Conservation (phyloP, 2,888 invertebrate genomes). For the Torymus aiolomorphi region DNA sequence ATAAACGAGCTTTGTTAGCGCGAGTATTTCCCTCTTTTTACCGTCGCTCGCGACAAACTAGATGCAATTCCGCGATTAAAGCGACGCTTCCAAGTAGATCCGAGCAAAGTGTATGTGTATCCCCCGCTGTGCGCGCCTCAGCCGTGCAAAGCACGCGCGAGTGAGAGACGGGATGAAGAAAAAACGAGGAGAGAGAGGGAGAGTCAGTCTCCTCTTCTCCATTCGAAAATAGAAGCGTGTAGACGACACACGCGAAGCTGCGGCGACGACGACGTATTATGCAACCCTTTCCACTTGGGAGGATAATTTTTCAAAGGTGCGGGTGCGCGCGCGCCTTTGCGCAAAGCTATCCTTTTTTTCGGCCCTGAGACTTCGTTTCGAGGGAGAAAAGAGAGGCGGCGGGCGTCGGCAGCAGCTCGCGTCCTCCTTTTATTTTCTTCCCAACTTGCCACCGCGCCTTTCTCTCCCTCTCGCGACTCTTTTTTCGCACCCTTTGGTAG, state of each 20-base stretch:
- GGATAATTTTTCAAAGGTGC: conserved; percentile 73
- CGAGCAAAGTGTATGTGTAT: no score
- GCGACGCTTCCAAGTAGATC: no score
- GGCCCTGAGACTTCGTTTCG: conserved; percentile 25
- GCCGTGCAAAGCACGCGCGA: no score
- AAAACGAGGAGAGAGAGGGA: background rate
- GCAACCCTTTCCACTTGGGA: conserved; percentile 69
- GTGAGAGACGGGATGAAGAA: background rate
- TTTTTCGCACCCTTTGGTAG: conserved; percentile 2
- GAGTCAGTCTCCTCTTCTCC: conserved; percentile 12
- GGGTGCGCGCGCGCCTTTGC: no score
- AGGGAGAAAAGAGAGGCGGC: background rate
- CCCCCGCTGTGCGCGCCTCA: no score
- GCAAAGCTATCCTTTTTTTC: conserved; percentile 5
- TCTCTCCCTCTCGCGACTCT: background rate
- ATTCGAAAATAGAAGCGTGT: conserved; percentile 33
- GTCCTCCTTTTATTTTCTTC: conserved; percentile 31
- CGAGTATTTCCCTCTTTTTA: no score
- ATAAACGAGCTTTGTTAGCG: no score
- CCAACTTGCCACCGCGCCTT: background rate
- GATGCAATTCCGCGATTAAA: no score
- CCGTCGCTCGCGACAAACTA: no score
- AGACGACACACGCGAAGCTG: background rate
- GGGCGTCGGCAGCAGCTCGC: background rate
- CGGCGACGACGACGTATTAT: conserved; percentile 61